These are phyloP conservation scores for Ooceraea biroi DNA, from an alignment of 1,140 invertebrate genomes.

Conservation along the genomic window DNA sequence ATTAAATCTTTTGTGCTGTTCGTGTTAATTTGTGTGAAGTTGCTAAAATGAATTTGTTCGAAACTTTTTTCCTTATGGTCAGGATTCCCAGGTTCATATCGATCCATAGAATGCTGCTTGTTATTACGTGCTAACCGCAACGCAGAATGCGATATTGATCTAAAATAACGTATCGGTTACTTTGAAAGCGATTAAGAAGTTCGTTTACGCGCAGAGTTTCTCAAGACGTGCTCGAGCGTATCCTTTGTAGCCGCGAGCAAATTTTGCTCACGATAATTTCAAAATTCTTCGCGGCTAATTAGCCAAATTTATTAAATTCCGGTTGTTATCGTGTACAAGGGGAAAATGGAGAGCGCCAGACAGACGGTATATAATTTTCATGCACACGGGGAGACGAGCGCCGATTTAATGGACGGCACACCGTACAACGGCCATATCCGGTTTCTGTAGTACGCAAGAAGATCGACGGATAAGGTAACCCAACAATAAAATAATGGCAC, in stretches of 20 bases:
- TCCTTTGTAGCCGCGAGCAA: neutral
- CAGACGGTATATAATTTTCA: slow-evolving; percentile 35
- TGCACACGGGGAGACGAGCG: neutral
- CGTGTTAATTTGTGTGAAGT: no score
- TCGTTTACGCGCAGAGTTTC: neutral
- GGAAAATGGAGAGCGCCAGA: slow-evolving; percentile 35
- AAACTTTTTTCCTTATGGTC: no score
- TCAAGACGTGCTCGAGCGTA: neutral
- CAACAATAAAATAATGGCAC: slow-evolving; percentile 72
- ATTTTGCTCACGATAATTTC: neutral
- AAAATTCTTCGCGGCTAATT: slow-evolving; percentile 43
- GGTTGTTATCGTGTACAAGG: slow-evolving; percentile 22
- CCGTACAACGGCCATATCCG: slow-evolving; percentile 63
- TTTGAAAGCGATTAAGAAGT: neutral
- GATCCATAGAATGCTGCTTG: no score
- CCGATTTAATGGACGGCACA: slow-evolving; percentile 58
- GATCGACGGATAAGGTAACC: slow-evolving; percentile 66
- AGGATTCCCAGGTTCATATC: no score
- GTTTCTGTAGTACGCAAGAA: slow-evolving; percentile 68
- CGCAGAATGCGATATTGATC: neutral
- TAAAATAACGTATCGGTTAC: no score
- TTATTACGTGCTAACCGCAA: neutral
- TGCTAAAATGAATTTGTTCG: no score
- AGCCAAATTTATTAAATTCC: slow-evolving; percentile 47
- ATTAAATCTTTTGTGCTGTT: no score